Evolutionary conservation across 2,888 invertebrate species (phyloP).

Genomic region (Hirudinaria manillensis): DNA sequence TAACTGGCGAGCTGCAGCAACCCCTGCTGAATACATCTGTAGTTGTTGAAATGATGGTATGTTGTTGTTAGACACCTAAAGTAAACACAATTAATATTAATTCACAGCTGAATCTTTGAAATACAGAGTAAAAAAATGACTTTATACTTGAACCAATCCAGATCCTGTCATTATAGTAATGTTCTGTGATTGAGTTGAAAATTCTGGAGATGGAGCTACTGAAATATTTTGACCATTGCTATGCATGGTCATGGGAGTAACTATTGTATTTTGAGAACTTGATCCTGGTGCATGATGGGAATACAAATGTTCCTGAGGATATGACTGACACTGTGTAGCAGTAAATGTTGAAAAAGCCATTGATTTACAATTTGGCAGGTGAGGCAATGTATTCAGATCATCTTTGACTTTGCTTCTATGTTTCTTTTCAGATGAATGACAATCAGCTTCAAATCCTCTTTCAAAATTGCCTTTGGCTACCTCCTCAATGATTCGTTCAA

Average conservation of each 20-base stretch:
- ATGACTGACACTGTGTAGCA: not conserved
- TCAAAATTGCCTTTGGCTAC: constrained; percentile 66
- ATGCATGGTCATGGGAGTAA: not conserved
- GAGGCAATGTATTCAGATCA: constrained; percentile 8
- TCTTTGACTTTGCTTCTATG: constrained; percentile 29
- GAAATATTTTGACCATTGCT: not conserved
- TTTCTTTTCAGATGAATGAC: constrained; percentile 27
- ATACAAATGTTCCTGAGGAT: not conserved
- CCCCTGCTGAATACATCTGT: constrained; percentile 30
- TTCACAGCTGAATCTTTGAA: not conserved
- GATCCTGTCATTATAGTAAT: constrained; percentile 27
- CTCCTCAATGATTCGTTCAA: constrained; percentile 84
- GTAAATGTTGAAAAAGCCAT: not conserved
- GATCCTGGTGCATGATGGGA: not conserved
- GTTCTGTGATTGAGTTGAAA: not conserved
- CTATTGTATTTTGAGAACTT: not conserved
- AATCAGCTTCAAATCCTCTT: constrained; percentile 34
- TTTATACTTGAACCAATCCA: constrained; percentile 19
- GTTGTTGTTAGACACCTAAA: constrained; percentile 23
- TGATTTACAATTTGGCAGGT: not conserved
- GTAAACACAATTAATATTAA: not conserved
- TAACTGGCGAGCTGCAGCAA: constrained; percentile 28
- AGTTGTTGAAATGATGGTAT: constrained; percentile 26
- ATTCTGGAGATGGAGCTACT: not conserved
- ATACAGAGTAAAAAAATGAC: not conserved